phyloP scores from a whole-genome alignment of 2,113 vertebrate species.

The Burhinus bistriatus region DNA sequence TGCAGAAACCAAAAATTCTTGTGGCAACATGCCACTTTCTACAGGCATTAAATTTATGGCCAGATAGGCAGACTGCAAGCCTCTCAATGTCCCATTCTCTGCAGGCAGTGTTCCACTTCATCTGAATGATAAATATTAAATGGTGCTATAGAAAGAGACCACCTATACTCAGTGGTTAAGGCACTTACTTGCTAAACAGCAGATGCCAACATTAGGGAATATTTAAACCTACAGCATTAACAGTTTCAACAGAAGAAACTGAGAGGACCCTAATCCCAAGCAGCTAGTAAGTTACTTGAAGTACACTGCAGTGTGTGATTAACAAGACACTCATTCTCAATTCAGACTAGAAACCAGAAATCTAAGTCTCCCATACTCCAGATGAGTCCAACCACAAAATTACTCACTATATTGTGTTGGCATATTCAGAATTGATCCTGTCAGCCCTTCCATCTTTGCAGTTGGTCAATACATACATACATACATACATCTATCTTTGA shows the following conservation, averaged over 20 bases:
- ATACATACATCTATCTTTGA: neutral
- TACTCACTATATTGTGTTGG: neutral
- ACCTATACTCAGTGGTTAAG: neutral
- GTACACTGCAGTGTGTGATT: neutral
- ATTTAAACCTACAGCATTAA: neutral
- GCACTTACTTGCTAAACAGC: neutral
- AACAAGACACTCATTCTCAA: neutral
- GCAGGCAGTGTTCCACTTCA: neutral
- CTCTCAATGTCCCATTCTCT: neutral
- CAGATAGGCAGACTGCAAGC: fast-evolving
- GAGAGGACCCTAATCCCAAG: neutral
- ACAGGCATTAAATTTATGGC: neutral
- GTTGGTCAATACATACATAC: neutral
- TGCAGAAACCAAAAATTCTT: neutral
- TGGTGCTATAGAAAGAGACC: neutral
- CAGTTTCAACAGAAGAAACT: neutral
- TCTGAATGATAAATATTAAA: neutral
- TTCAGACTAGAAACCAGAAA: neutral
- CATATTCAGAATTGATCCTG: neutral
- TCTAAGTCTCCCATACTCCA: neutral
- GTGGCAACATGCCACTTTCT: neutral
- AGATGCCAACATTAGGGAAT: neutral
- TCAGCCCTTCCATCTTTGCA: neutral
- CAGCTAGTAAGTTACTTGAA: neutral
- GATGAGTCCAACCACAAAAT: neutral